Evolutionary conservation across 2,888 invertebrate genomes (phyloP), one percentile per base, ranked within the genome.

Genomic region (Pachycephus smyrnensis): DNA sequence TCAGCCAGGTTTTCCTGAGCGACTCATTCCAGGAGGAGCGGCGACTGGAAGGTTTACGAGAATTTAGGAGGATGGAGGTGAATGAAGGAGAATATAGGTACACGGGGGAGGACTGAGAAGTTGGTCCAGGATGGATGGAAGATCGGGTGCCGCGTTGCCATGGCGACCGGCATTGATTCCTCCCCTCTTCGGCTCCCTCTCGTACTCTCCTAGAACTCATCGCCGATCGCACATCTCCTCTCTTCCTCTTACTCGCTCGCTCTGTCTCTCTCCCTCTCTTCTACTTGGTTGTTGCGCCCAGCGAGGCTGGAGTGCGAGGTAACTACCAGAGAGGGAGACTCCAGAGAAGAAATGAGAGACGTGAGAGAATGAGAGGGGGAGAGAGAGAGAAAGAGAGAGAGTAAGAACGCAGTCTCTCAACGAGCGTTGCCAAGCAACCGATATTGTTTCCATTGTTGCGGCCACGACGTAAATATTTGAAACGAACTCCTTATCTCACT

Each of bases 151-250:
- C 86, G 85, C 84, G 91, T 91, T 90, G 89, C 90, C 88, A 87
- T 82, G 89, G 89, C 88, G 87, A 91, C 90, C 89, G 86, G 89
- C 91, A 91, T 91, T 90, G 91, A 91, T 91, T 90, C 89, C 89
- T 87, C 89, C 89, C 89, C 88, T 85, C 88, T 84, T 81, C 79
- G 80, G 83, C 84, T 73, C 35, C 76, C 33, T 75, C 77, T 77
- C 75, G 69, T 55, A 68, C 76, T 40, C 71, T 40, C 40, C 40
- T 40, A 40, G 15, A 40, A 40, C 40, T 15, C 40, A 40, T 40
- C 40, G 40, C 40, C 40, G 40, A 40, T 40, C 82, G 81, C 81
- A 80, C 82, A 80, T 82, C 80, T 79, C 76, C 76, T 32, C 80
- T 78, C 82, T 80, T 74, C 77, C 81, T 82, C 81, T 82, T 81